A percentile compares a stretch with the other conserved stretches of the same genome.
phyloP scores from a whole-genome alignment of 2,888 invertebrate species.

The Trachelus iudaicus region DNA sequence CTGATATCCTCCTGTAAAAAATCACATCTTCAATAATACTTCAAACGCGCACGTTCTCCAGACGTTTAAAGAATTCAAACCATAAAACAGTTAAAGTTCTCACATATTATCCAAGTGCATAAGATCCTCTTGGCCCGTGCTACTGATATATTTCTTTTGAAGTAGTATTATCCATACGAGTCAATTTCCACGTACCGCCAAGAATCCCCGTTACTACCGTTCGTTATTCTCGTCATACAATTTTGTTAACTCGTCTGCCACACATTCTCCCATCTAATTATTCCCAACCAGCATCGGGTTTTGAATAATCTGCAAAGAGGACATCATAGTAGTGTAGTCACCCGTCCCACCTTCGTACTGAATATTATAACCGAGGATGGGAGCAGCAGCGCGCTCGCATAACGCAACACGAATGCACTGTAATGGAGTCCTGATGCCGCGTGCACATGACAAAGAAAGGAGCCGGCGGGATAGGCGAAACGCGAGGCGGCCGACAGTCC shows the following conservation, averaged over 20 bases:
- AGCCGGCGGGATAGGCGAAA: constrained; percentile 26
- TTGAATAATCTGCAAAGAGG: neutral
- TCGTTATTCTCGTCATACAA: neutral
- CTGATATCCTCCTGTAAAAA: neutral
- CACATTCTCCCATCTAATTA: neutral
- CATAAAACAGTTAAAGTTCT: neutral
- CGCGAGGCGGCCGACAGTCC: constrained; percentile 30
- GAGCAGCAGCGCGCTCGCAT: neutral
- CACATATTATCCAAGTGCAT: neutral
- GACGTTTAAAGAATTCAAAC: neutral
- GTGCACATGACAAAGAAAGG: constrained; percentile 44
- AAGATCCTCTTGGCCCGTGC: neutral
- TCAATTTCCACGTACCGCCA: too few relatives aligned
- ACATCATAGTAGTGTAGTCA: neutral
- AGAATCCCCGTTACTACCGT: too few relatives aligned
- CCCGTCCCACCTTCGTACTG: neutral
- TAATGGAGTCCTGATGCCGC: constrained; percentile 23
- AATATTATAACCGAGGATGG: neutral
- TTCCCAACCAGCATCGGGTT: neutral
- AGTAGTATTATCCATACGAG: too few relatives aligned
- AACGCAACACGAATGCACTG: constrained; percentile 8
- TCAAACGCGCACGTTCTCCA: neutral
- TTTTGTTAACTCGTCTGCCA: neutral
- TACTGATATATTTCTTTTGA: too few relatives aligned
- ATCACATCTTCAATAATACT: neutral